Base-by-base conservation (phyloP, 2,888 invertebrate species). In the Xestia xanthographa region DNA sequence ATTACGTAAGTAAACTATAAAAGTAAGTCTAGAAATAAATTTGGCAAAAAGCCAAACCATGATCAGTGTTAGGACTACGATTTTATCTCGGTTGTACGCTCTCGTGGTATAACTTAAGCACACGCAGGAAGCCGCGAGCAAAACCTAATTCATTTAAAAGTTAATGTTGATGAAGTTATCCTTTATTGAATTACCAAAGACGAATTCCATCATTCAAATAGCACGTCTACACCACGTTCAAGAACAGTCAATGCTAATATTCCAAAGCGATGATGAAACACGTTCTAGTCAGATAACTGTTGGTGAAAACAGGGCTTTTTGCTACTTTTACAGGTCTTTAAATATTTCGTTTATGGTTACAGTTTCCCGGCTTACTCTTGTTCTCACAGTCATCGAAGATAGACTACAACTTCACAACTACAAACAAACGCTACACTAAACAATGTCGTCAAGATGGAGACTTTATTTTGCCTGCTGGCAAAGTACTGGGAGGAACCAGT, bases 401-500 rank as follows among this genome's bases (percentile, higher is more conserved):
- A 43, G 62, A 75, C 62, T 75, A 74, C 26, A 63, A 75, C 41
- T 75, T 75, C 11, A 75, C 75, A 2, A 43, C 43, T 17, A 53
- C 50, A 20, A 17, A 20, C 9, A 41, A 43, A 20, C 29, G 29
- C 11, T 17, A 29, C 26, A 73, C 38, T 2, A 50, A 74, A 53
- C 43, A 43, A 50, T 75, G 62, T 62, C 20, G 60, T 41, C 26
- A 72, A 72, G 72, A 50, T 17, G 48, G 41, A 12, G 26, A 43
- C 14, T 50, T 74, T 17, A 29, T 26, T 1, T 45, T 63, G 29
- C 50, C 66, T 58, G 77, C 66, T 12, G 83, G 83, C 0, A 77
- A 82, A 41, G 65, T 77, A 9, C 48, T 82, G 6, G 82, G 82
- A 50, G 82, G 82, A 6, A 29, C 83, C 6, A 73, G 62, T 34